Conservation (phyloP, 2,888 invertebrate species). For the Lycaena phlaeas region DNA sequence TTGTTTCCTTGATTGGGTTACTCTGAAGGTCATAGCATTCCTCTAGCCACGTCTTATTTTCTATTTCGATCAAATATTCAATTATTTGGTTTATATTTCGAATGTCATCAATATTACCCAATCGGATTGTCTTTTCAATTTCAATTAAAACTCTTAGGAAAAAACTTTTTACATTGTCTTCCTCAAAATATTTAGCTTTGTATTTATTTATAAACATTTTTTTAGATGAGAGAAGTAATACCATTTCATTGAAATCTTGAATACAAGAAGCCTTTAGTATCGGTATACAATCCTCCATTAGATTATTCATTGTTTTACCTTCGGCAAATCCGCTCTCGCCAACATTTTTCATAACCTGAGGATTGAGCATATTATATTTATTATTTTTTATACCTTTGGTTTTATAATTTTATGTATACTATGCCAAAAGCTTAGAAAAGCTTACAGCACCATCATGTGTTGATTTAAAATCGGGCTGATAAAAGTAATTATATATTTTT, state of each 20-base stretch:
- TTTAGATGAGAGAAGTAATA: neutral
- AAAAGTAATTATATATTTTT: too few species aligned
- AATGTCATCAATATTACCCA: neutral
- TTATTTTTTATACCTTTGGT: too few species aligned
- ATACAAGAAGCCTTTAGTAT: too few species aligned
- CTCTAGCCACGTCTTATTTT: neutral
- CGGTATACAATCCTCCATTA: too few species aligned
- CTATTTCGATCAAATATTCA: neutral
- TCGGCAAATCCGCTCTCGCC: too few species aligned
- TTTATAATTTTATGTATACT: too few species aligned
- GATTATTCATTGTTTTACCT: too few species aligned
- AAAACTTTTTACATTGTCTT: neutral
- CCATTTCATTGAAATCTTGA: neutral
- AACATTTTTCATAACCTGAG: too few species aligned
- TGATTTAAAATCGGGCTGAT: too few species aligned
- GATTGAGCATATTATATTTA: too few species aligned
- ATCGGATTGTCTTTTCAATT: neutral
- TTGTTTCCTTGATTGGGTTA: neutral
- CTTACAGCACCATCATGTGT: too few species aligned
- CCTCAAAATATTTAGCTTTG: neutral
- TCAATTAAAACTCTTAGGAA: neutral
- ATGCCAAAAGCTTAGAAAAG: too few species aligned
- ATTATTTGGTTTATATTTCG: slow-evolving; percentile 1
- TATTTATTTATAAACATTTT: neutral
- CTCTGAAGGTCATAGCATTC: neutral